These are phyloP conservation scores for Pseudorectes ferrugineus DNA, from an alignment of 2,113 vertebrate genomes.

Conservation along the genomic window DNA sequence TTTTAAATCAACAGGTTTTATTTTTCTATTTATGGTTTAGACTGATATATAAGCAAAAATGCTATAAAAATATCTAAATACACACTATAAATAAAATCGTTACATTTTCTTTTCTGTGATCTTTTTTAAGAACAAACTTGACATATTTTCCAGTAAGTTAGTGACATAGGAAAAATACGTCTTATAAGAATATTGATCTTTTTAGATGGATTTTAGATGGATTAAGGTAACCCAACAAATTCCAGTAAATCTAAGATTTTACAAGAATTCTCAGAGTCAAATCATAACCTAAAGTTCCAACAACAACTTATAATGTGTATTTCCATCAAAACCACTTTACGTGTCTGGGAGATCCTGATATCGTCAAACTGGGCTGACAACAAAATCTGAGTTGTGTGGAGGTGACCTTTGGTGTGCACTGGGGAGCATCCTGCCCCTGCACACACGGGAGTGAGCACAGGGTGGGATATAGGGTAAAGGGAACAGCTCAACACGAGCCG, in stretches of 20 bases:
- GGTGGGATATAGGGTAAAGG: background rate
- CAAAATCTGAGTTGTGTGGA: fast-evolving
- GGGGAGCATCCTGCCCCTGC: background rate
- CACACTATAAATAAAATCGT: background rate
- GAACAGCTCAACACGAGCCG: fast-evolving
- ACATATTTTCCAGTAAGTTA: background rate
- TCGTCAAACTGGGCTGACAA: background rate
- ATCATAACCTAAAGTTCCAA: background rate
- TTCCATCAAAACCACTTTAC: background rate
- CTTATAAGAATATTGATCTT: background rate
- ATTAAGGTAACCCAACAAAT: background rate
- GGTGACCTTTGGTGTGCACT: background rate
- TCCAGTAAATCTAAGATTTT: background rate
- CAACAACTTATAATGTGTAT: no score
- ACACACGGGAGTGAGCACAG: fast-evolving
- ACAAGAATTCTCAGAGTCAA: background rate
- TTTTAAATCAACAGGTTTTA: background rate
- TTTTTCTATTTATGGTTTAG: background rate
- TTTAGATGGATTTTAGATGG: background rate
- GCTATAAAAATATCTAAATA: background rate
- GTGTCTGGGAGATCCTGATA: background rate
- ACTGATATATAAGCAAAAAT: background rate
- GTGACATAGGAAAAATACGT: background rate
- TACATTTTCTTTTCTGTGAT: background rate
- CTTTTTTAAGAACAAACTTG: background rate